A percentile compares a stretch with the other conserved stretches of the same genome.
These are phyloP conservation scores for Acheta domesticus DNA, from an alignment of 2,888 invertebrate species.

Conservation along the genomic window DNA sequence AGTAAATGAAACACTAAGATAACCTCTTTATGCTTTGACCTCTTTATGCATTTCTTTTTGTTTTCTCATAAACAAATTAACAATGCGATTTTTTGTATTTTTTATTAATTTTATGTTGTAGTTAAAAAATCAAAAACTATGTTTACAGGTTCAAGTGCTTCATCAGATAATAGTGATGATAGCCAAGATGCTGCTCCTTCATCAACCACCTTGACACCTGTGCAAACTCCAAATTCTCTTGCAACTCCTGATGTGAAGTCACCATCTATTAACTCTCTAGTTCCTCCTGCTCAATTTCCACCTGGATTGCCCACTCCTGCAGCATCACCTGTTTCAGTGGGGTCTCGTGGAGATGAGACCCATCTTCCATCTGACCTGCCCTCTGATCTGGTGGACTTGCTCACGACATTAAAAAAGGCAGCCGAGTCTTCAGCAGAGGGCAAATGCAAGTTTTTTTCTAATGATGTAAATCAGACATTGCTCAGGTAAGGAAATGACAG, in stretches of 20 bases:
- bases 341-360: not conserved
- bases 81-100: too few species aligned
- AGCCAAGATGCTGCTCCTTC: constrained; percentile 10
- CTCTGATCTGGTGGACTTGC: constrained; percentile 48
- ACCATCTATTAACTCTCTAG: not conserved
- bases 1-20: too few species aligned
- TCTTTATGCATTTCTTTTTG: too few species aligned
- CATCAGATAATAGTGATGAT: constrained; percentile 19
- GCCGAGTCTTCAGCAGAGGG: constrained; percentile 48
- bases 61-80: too few species aligned
- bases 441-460: constrained; percentile 55
- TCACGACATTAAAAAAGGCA: constrained; percentile 49
- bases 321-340: not conserved
- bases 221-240: not conserved
- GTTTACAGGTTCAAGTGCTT: not conserved
- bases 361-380: constrained; percentile 51
- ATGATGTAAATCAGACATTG: constrained; percentile 52
- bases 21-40: too few species aligned
- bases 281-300: not conserved
- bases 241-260: not conserved
- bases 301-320: not conserved
- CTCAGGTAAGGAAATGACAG: constrained; percentile 47
- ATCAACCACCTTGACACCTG: not conserved
- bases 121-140: too few species aligned
- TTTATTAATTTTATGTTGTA: too few species aligned